Base-by-base conservation (phyloP, 2,113 vertebrate species). In the Centropristis striata region DNA sequence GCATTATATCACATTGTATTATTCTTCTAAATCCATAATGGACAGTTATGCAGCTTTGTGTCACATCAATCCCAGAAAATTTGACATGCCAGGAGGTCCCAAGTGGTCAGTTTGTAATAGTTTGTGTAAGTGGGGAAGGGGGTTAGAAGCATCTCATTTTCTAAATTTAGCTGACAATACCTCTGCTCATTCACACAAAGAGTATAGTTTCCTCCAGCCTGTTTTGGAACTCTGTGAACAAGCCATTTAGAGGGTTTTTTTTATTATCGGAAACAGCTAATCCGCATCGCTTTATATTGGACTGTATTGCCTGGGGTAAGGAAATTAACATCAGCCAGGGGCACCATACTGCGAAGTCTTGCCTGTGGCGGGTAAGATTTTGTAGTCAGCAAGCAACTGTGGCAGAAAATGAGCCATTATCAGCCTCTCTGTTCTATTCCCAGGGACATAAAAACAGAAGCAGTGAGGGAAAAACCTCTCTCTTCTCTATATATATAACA, bases 31-130 rank as follows among this genome's bases (percentile, higher is more conserved):
- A 84, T 69, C 61, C 50, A 60, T 68, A 78, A 87, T 18, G 49
- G 78, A 84, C 65, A 58, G 42, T 81, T 53, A 60, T 63, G 64
- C 72, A 74, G 81, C 73, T 85, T 83, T 86, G 65, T 46, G 74
- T 68, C 71, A 68, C 27, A 75, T 63, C 21, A 37, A 36, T 58
- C 79, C 18, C 20, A 61, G 50, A 50, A 41, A 55, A 72, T 67
- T 2, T 10, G 44, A 66, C 69, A 80, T 15, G 44, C 39, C n/a
- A 37, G 6, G 51, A 68, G 66, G 37, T 50, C 76, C 57, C 58
- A 54, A 0, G 44, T 25, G 64, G 60, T 63, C 49, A 80, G 70
- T 55, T 37, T 49, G 6, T 41, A 41, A 41, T 60, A 2, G 37
- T 42, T 15, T 49, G 10, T 23, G 12, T 32, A 13, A 21, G 27